These are phyloP conservation scores for Coelopa pilipes DNA, from an alignment of 2,888 invertebrate species.

Conservation along the genomic window DNA sequence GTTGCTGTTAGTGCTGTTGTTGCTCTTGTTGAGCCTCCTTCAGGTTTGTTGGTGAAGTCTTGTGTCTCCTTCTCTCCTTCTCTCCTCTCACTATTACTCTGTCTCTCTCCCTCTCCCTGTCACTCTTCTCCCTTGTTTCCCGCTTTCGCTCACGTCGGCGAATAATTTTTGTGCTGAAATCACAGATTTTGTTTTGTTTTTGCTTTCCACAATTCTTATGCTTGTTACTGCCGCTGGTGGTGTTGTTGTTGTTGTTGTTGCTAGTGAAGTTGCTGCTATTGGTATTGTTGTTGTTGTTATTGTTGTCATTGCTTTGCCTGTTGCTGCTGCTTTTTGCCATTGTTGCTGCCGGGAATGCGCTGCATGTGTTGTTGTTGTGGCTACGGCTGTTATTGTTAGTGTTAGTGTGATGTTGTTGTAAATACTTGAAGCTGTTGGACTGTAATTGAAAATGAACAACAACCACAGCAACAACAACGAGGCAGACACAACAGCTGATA, in stretches of 20 bases:
- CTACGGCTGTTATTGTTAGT: background rate
- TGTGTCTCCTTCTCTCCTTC: too few relatives aligned
- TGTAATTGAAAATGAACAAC: conserved; percentile 21
- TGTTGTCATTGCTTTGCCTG: too few relatives aligned
- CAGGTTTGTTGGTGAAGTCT: background rate
- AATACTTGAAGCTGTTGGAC: conserved; percentile 17
- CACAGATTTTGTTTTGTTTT: background rate
- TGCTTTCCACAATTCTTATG: background rate
- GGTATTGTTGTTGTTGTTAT: too few relatives aligned
- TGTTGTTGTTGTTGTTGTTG: too few relatives aligned
- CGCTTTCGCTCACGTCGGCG: background rate
- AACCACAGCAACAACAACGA: background rate
- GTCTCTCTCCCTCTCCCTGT: background rate
- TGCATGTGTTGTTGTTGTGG: conserved; percentile 13
- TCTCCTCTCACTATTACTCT: too few relatives aligned
- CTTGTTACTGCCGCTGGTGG: background rate
- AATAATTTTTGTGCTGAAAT: background rate
- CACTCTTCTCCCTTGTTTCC: background rate
- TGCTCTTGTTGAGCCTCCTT: background rate
- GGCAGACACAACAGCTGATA: too few relatives aligned
- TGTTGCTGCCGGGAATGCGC: background rate
- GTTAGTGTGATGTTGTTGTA: background rate
- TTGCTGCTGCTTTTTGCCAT: background rate
- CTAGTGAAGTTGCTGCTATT: too few relatives aligned
- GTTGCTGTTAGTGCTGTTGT: background rate